Base-by-base conservation (phyloP, 2,797 vertebrate genomes). In the Gambusia yucatana region DNA sequence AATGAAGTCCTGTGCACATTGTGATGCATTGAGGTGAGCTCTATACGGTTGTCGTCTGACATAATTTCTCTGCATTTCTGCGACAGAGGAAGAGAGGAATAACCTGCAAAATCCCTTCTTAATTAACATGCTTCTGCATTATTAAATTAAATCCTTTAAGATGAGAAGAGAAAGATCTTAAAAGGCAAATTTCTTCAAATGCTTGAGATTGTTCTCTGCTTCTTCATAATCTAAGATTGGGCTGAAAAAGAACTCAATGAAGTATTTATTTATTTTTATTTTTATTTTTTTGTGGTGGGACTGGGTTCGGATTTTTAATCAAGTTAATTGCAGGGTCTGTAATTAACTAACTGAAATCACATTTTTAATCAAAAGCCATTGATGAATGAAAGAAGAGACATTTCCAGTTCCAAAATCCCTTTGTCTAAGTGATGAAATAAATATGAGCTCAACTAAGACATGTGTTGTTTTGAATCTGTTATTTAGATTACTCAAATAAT, bases 31-130 rank as follows among this genome's bases (percentile, higher is more conserved):
- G 20, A 28, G 41, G 25, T 2, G 43, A 14, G 13, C 22, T 80
- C 71, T 77, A 33, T 33, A 78, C 75, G 43, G 57, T 77, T 81
- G 75, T 43, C n/a, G 1, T 52, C 36, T 3, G 16, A 74, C 70
- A 80, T 76, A 1, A 69, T 30, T 25, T 41, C 10, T 28, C 61
- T 73, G n/a, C 47, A 6, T 47, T n/a, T 48, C 76, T 9, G 41
- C 52, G 30, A 44, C 22, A 33, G 39, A 41, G 73, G 36, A 28
- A 33, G 10, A 10, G 44, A 28, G 16, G 57, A 9, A 65, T 65
- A 22, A 5, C 8, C 33, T 65, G 6, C 59, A 63, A 63, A 63
- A 63, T 9, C 30, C 14, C 14, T 63, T 36, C 33, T 36, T 28
- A 65, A 65, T 39, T 20, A 36, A 65, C 17, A 30, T 16, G 59